Evolutionary conservation across 2,797 vertebrate species (phyloP).

Genomic region (Merluccius polli): DNA sequence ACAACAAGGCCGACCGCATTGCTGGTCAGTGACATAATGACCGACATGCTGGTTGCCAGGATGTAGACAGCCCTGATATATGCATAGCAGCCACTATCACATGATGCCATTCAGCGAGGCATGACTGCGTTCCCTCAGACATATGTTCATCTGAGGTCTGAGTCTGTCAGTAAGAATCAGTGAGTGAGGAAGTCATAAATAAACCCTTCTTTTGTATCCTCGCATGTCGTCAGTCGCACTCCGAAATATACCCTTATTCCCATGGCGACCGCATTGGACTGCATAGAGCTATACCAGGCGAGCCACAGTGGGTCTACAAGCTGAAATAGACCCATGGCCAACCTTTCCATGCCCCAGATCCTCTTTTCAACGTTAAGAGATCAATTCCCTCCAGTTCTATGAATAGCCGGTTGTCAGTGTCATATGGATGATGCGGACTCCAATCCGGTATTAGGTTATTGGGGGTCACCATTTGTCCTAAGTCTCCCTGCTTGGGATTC

Average conservation of each 20-base stretch:
- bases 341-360: slow-evolving; percentile 44
- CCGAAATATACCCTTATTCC: slow-evolving; percentile 13
- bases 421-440: slow-evolving; percentile 52
- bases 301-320: slow-evolving; percentile 25
- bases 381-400: slow-evolving; percentile 61
- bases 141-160: neutral
- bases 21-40: slow-evolving; percentile 7
- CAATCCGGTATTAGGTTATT: slow-evolving; percentile 32
- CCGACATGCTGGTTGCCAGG: neutral
- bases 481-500: slow-evolving; percentile 16
- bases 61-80: neutral
- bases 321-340: slow-evolving; percentile 28
- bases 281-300: slow-evolving; percentile 27
- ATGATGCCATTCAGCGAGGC: neutral
- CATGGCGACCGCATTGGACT: slow-evolving; percentile 29
- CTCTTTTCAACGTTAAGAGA: slow-evolving; percentile 50
- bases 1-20: slow-evolving; percentile 11
- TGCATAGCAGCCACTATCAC: neutral
- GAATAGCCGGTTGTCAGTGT: slow-evolving; percentile 62
- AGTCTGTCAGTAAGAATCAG: neutral
- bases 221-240: slow-evolving; percentile 12
- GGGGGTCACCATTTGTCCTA: slow-evolving; percentile 33
- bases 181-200: neutral
- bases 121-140: neutral
- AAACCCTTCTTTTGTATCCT: neutral